Conservation (phyloP, 2,797 vertebrate species). For the Leuciscus waleckii region DNA sequence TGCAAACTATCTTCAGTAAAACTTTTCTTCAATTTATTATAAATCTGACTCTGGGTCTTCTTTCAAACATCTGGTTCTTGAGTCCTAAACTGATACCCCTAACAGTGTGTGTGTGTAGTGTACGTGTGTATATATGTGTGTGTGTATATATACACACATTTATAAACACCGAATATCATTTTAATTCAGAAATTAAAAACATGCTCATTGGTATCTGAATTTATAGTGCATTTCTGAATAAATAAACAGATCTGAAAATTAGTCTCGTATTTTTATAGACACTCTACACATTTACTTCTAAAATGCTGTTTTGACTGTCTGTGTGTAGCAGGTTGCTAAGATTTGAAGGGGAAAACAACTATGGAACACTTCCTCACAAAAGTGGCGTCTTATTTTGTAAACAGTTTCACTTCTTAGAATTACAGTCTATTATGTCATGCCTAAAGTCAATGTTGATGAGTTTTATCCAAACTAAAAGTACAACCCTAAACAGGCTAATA, state of each 20-base stretch:
- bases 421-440: not conserved
- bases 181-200: no score
- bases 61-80: no score
- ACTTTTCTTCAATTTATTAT: no score
- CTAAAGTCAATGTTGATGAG: not conserved
- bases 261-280: not conserved
- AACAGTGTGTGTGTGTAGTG: no score
- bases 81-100: no score
- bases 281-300: not conserved
- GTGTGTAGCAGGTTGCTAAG: not conserved
- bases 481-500: not conserved
- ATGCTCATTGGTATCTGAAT: no score
- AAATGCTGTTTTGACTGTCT: not conserved
- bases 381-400: not conserved
- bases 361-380: conserved; percentile 1
- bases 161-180: no score
- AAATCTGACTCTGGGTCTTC: no score
- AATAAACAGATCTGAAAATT: not conserved
- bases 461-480: not conserved
- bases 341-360: not conserved
- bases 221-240: not conserved
- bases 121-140: no score
- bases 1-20: no score
- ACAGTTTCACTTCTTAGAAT: not conserved
- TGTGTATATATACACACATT: no score